These are phyloP conservation scores for Girardinichthys multiradiatus DNA, from an alignment of 2,113 vertebrate genomes.

Conservation along the genomic window DNA sequence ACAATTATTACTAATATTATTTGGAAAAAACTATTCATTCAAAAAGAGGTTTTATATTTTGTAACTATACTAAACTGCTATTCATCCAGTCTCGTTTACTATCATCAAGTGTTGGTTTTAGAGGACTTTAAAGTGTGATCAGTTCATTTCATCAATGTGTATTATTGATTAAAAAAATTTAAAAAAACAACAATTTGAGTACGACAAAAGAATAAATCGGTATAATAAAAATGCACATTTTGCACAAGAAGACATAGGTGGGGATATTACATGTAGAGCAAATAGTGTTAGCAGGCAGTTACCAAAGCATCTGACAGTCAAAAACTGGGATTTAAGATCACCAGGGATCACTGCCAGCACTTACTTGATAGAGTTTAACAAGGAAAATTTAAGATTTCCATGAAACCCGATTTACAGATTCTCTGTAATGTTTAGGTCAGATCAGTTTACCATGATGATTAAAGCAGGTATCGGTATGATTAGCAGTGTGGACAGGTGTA, in stretches of 20 bases:
- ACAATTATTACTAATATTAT: background rate
- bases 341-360: background rate
- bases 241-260: background rate
- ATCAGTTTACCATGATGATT: no score
- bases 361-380: no score
- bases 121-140: background rate
- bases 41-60: background rate
- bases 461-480: no score
- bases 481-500: no score
- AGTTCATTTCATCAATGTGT: background rate
- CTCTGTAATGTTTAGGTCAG: no score
- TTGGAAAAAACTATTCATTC: background rate
- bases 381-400: no score
- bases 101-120: background rate
- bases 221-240: background rate
- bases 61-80: background rate
- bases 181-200: background rate
- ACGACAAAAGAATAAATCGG: background rate
- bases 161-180: background rate
- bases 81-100: background rate
- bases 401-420: no score
- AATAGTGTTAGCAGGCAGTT: background rate
- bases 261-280: background rate
- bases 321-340: background rate
- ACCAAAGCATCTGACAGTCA: background rate